Conservation (phyloP, 2,888 invertebrate species). For the Yponomeuta sedellus region DNA sequence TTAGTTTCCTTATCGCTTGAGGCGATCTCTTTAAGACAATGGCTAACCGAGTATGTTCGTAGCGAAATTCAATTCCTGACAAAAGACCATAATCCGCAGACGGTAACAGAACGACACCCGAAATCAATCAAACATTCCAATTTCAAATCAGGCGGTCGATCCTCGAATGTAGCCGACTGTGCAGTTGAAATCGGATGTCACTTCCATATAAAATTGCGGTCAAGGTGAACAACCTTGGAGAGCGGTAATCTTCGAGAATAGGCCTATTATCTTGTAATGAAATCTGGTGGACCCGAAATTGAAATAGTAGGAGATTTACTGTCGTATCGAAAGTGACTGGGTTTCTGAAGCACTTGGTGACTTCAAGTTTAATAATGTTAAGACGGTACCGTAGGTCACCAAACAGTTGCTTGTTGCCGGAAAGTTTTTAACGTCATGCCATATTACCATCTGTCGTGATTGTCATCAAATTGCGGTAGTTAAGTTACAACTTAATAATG, state of each 20-base stretch:
- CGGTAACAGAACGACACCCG: background rate
- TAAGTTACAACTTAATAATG: background rate
- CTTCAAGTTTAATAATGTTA: background rate
- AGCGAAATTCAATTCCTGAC: too few relatives aligned
- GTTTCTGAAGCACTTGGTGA: background rate
- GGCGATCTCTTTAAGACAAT: too few relatives aligned
- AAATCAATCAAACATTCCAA: conserved; percentile 1
- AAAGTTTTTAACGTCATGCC: conserved; percentile 5
- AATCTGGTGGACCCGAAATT: background rate
- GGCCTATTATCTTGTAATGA: background rate
- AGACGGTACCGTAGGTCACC: background rate
- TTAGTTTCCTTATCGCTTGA: too few relatives aligned
- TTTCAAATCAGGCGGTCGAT: background rate
- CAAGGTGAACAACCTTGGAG: background rate
- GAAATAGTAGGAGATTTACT: background rate
- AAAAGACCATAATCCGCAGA: too few relatives aligned
- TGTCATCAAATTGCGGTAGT: conserved; percentile 1
- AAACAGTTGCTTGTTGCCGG: background rate
- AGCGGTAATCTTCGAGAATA: background rate
- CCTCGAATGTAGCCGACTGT: background rate
- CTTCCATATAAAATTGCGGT: too few relatives aligned
- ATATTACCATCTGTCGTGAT: conserved; percentile 4
- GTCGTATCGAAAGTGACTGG: background rate
- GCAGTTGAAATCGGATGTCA: background rate
- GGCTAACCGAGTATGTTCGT: too few relatives aligned